Conservation (phyloP, 2,888 invertebrate genomes). For the Melolontha melolontha region DNA sequence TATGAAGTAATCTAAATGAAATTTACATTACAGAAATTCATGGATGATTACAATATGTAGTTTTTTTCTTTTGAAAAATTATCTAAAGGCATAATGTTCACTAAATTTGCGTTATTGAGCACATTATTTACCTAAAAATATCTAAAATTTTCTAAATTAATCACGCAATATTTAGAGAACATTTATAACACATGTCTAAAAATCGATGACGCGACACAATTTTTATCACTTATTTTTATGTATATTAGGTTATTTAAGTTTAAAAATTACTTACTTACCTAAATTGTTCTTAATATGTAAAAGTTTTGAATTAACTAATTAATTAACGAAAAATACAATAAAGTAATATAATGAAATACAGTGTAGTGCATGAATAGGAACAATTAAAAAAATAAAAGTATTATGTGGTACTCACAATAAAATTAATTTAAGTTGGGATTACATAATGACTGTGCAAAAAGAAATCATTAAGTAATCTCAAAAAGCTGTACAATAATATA, state of each 20-base stretch:
- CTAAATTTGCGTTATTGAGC: too few species aligned
- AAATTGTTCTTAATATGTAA: conserved; percentile 15
- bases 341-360: conserved; percentile 4
- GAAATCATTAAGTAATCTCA: conserved; percentile 7
- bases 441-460: conserved; percentile 3
- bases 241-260: background rate
- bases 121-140: background rate
- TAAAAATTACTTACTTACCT: conserved; percentile 28
- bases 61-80: too few species aligned
- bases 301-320: conserved; percentile 1
- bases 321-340: conserved; percentile 17
- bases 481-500: conserved; percentile 24
- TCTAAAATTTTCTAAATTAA: conserved; percentile 9
- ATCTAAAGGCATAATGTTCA: too few species aligned
- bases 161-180: conserved; percentile 16
- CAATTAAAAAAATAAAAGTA: conserved; percentile 38
- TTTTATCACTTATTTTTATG: background rate
- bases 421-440: conserved; percentile 7
- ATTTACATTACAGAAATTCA: conserved; percentile 10
- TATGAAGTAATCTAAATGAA: conserved; percentile 14
- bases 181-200: background rate
- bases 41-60: background rate
- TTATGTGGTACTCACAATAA: conserved; percentile 29
- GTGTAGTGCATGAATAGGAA: conserved; percentile 20
- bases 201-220: background rate